These are phyloP conservation scores for Myripristis jacobus DNA, from an alignment of 2,797 vertebrate species.

Conservation along the genomic window DNA sequence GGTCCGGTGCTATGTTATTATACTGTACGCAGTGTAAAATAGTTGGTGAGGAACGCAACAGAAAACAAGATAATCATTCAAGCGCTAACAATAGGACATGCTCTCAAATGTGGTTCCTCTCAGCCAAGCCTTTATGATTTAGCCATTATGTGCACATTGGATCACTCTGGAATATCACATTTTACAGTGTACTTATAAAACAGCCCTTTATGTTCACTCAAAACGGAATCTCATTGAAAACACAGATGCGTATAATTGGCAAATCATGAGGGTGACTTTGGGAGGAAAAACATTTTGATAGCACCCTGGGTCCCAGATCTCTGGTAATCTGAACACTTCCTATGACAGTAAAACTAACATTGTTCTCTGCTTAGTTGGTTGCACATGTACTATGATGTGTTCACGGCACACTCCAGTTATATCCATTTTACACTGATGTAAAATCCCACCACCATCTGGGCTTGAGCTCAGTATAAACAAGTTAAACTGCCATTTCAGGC, in stretches of 20 bases:
- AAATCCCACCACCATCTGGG: no score
- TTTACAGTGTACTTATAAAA: conserved; percentile 77
- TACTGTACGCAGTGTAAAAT: conserved; percentile 50
- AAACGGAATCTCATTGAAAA: conserved; percentile 77
- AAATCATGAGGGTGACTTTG: conserved; percentile 76
- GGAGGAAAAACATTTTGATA: conserved; percentile 73
- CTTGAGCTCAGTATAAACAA: no score
- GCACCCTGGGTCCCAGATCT: conserved; percentile 63
- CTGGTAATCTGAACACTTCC: conserved; percentile 68
- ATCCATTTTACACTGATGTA: no score
- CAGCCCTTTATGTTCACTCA: conserved; percentile 70
- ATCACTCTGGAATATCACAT: conserved; percentile 74
- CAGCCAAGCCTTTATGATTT: conserved; percentile 67
- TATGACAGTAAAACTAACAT: conserved; percentile 70
- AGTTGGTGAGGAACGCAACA: conserved; percentile 40
- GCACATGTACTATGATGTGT: conserved; percentile 55
- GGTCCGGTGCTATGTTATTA: conserved; percentile 61
- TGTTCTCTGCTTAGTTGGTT: conserved; percentile 60
- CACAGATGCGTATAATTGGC: conserved; percentile 79
- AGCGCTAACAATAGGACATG: conserved; percentile 45
- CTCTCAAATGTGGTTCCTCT: conserved; percentile 44
- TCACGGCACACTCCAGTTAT: conserved; percentile 12
- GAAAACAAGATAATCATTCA: conserved; percentile 35
- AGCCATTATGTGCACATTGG: conserved; percentile 70
- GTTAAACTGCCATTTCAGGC: no score